These are phyloP conservation scores for Papilio polytes DNA, from an alignment of 1,140 invertebrate genomes.

Conservation along the genomic window DNA sequence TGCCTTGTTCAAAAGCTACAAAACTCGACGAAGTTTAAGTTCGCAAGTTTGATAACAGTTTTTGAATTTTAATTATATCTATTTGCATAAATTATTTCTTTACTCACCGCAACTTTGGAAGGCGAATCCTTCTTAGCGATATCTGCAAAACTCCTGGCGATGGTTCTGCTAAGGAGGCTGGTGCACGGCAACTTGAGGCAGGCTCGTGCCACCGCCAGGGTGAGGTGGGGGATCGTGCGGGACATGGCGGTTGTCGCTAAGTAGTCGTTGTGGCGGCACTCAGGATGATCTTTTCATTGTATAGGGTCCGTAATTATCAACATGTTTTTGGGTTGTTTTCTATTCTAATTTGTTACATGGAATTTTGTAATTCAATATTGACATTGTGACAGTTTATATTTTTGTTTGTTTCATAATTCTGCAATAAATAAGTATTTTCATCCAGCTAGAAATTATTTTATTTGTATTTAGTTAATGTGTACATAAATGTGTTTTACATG, in stretches of 20 bases:
- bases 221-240: conserved; percentile 48
- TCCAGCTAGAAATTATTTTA: neutral
- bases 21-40: neutral
- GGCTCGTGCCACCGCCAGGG: conserved; percentile 42
- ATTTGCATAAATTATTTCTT: neutral
- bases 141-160: conserved; percentile 55
- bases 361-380: neutral
- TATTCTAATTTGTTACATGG: neutral
- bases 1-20: too few relatives aligned
- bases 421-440: neutral
- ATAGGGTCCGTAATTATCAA: neutral
- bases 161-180: conserved; percentile 29
- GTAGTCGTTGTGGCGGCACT: neutral
- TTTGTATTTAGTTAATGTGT: neutral
- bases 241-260: conserved; percentile 51
- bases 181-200: conserved; percentile 39
- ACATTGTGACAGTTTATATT: neutral
- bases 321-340: conserved; percentile 18
- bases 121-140: conserved; percentile 55
- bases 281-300: conserved; percentile 15
- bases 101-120: conserved; percentile 52
- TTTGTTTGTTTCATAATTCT: neutral
- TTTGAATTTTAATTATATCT: neutral
- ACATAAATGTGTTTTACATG: neutral
- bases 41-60: neutral